A percentile compares a stretch with the other conserved stretches of the same genome.
phyloP scores from a whole-genome alignment of 2,113 vertebrate genomes.

The Poicephalus meyeri region DNA sequence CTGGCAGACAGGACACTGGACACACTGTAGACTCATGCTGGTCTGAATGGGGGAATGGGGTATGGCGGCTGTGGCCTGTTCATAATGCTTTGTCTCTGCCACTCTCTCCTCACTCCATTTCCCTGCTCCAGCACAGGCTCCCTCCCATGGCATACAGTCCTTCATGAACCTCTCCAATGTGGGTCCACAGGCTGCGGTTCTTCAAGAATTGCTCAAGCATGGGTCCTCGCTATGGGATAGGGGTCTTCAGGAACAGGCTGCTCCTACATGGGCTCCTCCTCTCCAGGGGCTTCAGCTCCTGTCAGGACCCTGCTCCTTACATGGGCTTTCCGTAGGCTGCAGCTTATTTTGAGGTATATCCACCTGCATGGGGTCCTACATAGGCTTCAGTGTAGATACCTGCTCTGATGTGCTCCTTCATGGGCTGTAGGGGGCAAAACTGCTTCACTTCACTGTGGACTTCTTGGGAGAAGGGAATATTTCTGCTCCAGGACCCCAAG shows the following conservation, averaged over 20 bases:
- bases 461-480: neutral
- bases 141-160: neutral
- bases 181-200: neutral
- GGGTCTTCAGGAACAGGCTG: neutral
- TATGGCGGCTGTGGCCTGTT: neutral
- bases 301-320: neutral
- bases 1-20: neutral
- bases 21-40: neutral
- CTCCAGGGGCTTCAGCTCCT: neutral
- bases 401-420: neutral
- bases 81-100: neutral
- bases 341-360: neutral
- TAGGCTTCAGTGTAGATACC: neutral
- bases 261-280: neutral
- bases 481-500: neutral
- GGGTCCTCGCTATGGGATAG: neutral
- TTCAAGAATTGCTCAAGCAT: neutral
- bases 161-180: accelerated
- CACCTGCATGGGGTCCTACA: neutral
- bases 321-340: neutral
- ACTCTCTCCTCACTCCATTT: neutral
- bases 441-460: neutral
- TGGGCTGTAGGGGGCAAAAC: neutral
- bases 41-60: neutral
- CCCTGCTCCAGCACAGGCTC: neutral